A percentile compares a stretch with the other conserved stretches of the same genome.
phyloP scores from a whole-genome alignment of 2,888 invertebrate species.

The Ophioninae sp. region DNA sequence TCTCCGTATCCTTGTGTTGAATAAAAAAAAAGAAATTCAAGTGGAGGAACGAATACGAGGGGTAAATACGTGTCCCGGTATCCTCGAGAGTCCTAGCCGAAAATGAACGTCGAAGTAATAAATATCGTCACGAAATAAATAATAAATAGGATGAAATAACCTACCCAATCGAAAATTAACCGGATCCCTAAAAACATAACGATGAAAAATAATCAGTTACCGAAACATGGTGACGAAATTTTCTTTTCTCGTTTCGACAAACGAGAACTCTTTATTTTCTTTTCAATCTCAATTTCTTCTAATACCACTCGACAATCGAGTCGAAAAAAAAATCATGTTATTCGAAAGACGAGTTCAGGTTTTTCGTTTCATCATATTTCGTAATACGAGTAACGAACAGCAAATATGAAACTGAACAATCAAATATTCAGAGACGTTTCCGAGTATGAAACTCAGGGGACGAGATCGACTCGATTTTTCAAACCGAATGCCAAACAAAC shows the following conservation, averaged over 20 bases:
- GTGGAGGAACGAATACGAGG: neutral
- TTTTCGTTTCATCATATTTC: neutral
- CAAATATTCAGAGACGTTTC: neutral
- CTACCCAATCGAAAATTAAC: neutral
- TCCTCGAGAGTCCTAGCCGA: neutral
- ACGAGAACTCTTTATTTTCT: no score
- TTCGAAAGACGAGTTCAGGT: no score
- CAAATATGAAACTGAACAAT: neutral
- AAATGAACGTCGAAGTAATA: neutral
- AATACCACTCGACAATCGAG: no score
- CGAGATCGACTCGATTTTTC: neutral
- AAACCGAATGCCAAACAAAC: neutral
- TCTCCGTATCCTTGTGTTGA: neutral
- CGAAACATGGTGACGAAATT: no score
- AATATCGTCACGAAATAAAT: neutral
- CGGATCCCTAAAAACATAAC: no score
- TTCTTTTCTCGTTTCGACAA: no score
- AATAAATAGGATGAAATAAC: neutral
- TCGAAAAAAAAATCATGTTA: no score
- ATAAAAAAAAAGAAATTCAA: neutral
- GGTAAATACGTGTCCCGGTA: neutral
- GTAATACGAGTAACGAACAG: neutral
- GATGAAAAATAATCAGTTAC: no score
- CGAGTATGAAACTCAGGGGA: neutral
- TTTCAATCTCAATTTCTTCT: no score